phyloP scores from a whole-genome alignment of 92 coral and sea anemone genomes.

The Epizoanthus illoricatus region DNA sequence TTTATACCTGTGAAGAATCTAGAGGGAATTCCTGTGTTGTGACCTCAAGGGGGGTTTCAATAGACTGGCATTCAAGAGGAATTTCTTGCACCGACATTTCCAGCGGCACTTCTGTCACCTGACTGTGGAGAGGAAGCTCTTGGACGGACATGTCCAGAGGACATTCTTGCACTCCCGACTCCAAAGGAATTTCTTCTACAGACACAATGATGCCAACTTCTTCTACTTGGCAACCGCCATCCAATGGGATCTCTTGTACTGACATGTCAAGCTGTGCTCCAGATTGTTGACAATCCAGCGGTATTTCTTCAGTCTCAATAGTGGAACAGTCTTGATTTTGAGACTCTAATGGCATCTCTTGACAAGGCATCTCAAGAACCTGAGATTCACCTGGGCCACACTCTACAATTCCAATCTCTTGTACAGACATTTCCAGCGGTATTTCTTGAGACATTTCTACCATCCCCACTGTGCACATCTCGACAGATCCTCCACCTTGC shows the following conservation, averaged over 20 bases:
- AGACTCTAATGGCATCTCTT: conserved; percentile 24
- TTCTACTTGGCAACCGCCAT: conserved; percentile 22
- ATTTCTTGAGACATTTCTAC: conserved; percentile 24
- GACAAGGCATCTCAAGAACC: conserved; percentile 23
- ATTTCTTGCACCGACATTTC: conserved; percentile 22
- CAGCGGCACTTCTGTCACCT: conserved; percentile 6
- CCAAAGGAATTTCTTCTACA: conserved; percentile 1
- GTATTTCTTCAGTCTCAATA: too few relatives aligned
- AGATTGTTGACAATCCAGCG: not conserved
- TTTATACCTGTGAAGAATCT: conserved; percentile 17
- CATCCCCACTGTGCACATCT: not conserved
- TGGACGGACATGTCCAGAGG: conserved; percentile 3
- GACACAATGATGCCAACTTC: conserved; percentile 29
- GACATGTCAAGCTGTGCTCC: conserved; percentile 12
- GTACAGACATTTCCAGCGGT: not conserved
- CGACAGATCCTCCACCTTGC: not conserved
- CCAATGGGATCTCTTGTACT: conserved; percentile 22
- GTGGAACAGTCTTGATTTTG: too few relatives aligned
- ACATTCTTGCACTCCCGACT: conserved; percentile 25
- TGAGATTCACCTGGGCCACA: not conserved
- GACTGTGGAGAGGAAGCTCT: conserved; percentile 10
- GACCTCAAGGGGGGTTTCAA: not conserved
- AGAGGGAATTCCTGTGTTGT: not conserved
- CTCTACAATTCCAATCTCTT: conserved; percentile 18
- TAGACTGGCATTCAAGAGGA: conserved; percentile 10